Evolutionary conservation across 2,113 vertebrate species (phyloP), one percentile per base, ranked within the genome.

Genomic region (Cygnus buccinator): DNA sequence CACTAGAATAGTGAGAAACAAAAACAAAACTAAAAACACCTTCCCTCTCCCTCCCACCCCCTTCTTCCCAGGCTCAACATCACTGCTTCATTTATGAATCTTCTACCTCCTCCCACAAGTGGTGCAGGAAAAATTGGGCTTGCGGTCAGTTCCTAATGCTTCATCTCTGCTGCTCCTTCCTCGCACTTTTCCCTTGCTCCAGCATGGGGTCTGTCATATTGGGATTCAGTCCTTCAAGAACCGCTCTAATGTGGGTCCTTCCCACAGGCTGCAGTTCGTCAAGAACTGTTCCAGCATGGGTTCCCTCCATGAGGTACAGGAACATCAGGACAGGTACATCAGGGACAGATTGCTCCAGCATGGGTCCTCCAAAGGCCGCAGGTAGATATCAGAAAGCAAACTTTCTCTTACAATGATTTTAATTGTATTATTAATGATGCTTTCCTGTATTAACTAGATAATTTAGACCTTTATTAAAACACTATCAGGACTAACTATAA

Each of bases 281-380:
- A 46, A 67, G 18, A 55, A 58, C 33, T 58, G 25, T 11, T 57
- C 33, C 18, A 67, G 25, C 39, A 22, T 35, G 50, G 50, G 39
- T 44, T 33, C 25, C 26, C 31, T 57, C 25, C 41, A 58, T 15
- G 37, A 6, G 9, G 12, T 37, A 13, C 7, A 29, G 25, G 46
- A 48, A 48, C 46, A 48, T 48, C 20, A 48, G 46, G 20, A 48
- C 46, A 48, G 46, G 6, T 63, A 25, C 39, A 73, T 63, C 61
- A 66, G n/a, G 28, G 57, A 48, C 33, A 48, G 39, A 75, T 18
- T 55, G 28, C 17, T 66, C 16, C 35, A 39, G 21, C 3, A 3
- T 39, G n/a, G 6, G 39, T 55, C 5, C 12, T 12, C 41, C n/a
- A 46, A 3, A 3, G 43, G 35, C 16, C 0, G 3, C 13, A 58